These are phyloP conservation scores for Orthonevra nobilis DNA, from an alignment of 2,888 invertebrate species.

Conservation along the genomic window DNA sequence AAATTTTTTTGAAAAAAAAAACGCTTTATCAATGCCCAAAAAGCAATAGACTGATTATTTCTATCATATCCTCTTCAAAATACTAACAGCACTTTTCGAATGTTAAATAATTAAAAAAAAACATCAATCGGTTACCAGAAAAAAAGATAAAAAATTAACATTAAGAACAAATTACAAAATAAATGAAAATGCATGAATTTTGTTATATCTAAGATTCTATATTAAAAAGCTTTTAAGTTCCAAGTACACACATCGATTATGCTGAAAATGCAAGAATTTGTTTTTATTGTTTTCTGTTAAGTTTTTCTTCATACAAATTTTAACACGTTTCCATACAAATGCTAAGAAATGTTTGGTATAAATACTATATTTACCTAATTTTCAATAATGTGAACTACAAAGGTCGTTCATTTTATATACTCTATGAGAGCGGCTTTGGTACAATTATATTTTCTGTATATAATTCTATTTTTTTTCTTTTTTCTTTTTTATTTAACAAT, in stretches of 20 bases:
- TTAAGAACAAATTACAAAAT: no score
- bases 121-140: no score
- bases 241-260: constrained; percentile 29
- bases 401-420: constrained; percentile 16
- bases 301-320: not conserved
- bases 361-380: constrained; percentile 7
- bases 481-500: constrained; percentile 4
- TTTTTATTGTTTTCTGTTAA: not conserved
- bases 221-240: constrained; percentile 17
- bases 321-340: constrained; percentile 12
- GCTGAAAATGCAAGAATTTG: not conserved
- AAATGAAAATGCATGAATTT: no score
- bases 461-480: constrained; percentile 21
- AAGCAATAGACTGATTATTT: no score
- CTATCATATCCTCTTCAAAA: no score
- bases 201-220: constrained; percentile 4
- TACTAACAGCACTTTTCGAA: no score
- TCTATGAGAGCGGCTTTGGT: constrained; percentile 61
- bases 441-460: constrained; percentile 50
- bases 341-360: constrained; percentile 21
- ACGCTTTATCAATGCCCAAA: no score
- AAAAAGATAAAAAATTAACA: no score
- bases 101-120: no score
- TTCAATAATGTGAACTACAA: constrained; percentile 27
- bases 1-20: no score